phyloP scores from a whole-genome alignment of 23 tunicate genomes.

The Aplidium turbinatum region DNA sequence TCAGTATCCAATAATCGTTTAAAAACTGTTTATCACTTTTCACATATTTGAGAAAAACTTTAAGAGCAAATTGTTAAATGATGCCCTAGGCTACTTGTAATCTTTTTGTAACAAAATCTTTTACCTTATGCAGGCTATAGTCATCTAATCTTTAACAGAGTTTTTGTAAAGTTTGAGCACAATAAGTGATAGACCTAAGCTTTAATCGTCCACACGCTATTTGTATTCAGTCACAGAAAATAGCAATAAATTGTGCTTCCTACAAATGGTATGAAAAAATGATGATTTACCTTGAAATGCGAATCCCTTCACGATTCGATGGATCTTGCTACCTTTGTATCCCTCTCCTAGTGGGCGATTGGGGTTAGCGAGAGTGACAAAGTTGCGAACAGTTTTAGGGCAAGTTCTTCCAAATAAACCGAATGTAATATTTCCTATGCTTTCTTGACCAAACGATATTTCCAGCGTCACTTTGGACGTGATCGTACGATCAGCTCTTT shows the following conservation, averaged over 20 bases:
- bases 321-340: conserved; percentile 93
- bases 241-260: not conserved
- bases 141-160: too few species aligned
- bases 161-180: too few species aligned
- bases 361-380: conserved; percentile 86
- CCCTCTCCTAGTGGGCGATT: conserved; percentile 92
- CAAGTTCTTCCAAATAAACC: conserved; percentile 88
- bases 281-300: conserved; percentile 77
- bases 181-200: too few species aligned
- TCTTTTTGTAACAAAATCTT: too few species aligned
- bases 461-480: conserved; percentile 89
- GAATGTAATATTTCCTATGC: conserved; percentile 77
- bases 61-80: too few species aligned
- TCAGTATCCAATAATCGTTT: too few species aligned
- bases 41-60: too few species aligned
- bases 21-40: too few species aligned
- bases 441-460: conserved; percentile 78
- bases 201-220: not conserved
- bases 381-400: conserved; percentile 93
- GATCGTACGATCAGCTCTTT: conserved; percentile 90
- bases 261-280: not conserved
- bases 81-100: too few species aligned
- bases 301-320: conserved; percentile 84
- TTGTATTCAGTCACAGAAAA: not conserved
- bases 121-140: too few species aligned